phyloP scores from a whole-genome alignment of 2,888 invertebrate genomes.

The Lydus trimaculatus region DNA sequence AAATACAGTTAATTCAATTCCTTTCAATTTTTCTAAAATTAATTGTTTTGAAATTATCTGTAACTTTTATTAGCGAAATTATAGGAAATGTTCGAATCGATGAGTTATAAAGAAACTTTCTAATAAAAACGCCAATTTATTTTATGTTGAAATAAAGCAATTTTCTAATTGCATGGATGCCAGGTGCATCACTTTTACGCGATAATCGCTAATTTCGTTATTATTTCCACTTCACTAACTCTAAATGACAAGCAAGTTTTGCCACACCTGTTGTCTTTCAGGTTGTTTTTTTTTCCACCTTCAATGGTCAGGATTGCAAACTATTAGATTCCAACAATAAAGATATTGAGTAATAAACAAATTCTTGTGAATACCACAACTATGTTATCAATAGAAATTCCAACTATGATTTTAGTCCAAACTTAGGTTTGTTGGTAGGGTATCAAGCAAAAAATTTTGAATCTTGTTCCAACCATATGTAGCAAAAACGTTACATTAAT shows the following conservation, averaged over 20 bases:
- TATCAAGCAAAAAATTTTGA: too few species aligned
- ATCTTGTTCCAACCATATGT: too few species aligned
- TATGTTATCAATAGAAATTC: neutral
- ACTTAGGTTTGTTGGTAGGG: neutral
- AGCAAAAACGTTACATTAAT: too few species aligned
- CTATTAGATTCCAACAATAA: neutral
- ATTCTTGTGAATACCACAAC: neutral
- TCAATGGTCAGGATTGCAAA: neutral
- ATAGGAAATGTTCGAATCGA: neutral
- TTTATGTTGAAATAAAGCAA: neutral
- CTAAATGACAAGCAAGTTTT: neutral
- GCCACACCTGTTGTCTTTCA: constrained; percentile 1
- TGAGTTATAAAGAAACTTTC: neutral
- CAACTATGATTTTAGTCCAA: neutral
- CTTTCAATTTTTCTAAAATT: neutral
- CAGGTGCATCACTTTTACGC: constrained; percentile 1
- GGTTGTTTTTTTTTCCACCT: neutral
- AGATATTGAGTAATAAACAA: neutral
- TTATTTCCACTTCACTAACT: neutral
- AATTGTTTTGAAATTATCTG: neutral
- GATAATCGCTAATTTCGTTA: neutral
- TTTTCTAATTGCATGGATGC: constrained; percentile 1
- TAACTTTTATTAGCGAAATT: neutral
- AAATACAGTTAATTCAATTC: neutral
- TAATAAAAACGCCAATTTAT: neutral